A percentile compares a stretch with the other conserved stretches of the same genome.
Conservation (phyloP, 2,888 invertebrate genomes). For the Exephanes ischioxanthus region DNA sequence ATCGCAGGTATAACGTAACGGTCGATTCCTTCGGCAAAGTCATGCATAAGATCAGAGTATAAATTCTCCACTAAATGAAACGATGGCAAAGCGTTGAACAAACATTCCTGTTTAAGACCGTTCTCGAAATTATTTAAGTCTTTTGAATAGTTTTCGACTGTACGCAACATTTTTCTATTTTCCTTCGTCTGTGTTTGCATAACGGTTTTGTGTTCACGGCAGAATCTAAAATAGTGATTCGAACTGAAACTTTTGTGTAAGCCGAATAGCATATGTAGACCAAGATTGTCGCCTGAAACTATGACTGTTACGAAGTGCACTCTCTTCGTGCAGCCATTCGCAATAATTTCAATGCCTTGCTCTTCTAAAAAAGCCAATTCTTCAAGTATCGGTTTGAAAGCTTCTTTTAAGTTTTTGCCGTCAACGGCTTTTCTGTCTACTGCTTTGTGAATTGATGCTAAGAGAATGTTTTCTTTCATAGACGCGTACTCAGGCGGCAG, state of each 20-base stretch:
- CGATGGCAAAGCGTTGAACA: slow-evolving; percentile 41
- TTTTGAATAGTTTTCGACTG: slow-evolving; percentile 48
- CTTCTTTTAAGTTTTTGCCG: slow-evolving; percentile 21
- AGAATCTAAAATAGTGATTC: slow-evolving; percentile 65
- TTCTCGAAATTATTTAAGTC: slow-evolving; percentile 36
- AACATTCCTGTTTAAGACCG: slow-evolving; percentile 43
- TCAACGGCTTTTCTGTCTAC: slow-evolving; percentile 21
- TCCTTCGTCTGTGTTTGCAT: slow-evolving; percentile 40
- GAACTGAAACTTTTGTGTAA: slow-evolving; percentile 65
- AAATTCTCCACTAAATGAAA: slow-evolving; percentile 58
- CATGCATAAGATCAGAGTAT: slow-evolving; percentile 63
- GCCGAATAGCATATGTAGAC: slow-evolving; percentile 64
- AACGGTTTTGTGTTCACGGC: slow-evolving; percentile 37
- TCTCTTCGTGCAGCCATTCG: slow-evolving; percentile 26
- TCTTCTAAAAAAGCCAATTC: slow-evolving; percentile 61
- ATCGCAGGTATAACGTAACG: slow-evolving; percentile 43
- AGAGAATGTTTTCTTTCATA: slow-evolving; percentile 59
- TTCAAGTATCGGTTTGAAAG: slow-evolving; percentile 57
- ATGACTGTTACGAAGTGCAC: slow-evolving; percentile 63
- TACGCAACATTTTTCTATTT: slow-evolving; percentile 40
- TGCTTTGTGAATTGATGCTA: slow-evolving; percentile 50
- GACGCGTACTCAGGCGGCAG: slow-evolving; percentile 57
- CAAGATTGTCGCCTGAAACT: slow-evolving; percentile 68
- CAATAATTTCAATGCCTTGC: slow-evolving; percentile 62
- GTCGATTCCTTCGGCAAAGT: slow-evolving; percentile 56